These are phyloP conservation scores for Struthio camelus DNA, from an alignment of 2,113 vertebrate genomes.

Conservation along the genomic window DNA sequence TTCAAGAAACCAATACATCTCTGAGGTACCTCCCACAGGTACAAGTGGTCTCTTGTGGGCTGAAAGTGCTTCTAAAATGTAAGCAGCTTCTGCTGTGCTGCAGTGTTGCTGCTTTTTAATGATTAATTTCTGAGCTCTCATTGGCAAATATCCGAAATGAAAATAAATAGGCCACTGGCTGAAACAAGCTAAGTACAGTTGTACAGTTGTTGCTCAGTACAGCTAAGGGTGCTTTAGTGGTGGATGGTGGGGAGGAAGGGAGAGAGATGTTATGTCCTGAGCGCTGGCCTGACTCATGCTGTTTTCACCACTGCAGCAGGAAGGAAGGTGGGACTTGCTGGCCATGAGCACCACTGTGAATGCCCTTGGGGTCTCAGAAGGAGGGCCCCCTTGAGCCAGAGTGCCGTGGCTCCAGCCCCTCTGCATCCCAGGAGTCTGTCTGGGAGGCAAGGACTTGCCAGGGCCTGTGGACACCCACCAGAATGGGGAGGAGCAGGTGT, in stretches of 20 bases:
- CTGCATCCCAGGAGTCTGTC: background rate
- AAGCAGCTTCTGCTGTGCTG: background rate
- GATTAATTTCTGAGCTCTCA: background rate
- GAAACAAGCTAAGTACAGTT: background rate
- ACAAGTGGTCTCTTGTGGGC: background rate
- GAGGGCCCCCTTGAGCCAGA: background rate
- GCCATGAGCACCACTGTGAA: background rate
- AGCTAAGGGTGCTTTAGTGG: background rate
- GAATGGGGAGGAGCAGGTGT: background rate
- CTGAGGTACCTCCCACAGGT: background rate
- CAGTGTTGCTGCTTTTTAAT: background rate
- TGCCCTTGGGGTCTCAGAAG: background rate
- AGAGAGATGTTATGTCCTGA: background rate
- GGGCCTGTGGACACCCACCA: rapidly evolving
- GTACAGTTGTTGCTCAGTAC: rapidly evolving
- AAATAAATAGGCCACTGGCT: background rate
- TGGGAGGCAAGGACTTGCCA: background rate
- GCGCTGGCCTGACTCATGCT: background rate
- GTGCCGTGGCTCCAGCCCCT: background rate
- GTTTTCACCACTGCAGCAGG: background rate
- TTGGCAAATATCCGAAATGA: background rate
- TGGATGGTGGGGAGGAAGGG: background rate
- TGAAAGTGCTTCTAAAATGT: background rate
- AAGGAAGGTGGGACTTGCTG: rapidly evolving
- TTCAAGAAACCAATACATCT: background rate